A percentile compares a stretch with the other conserved stretches of the same genome.
Conservation (phyloP, 2,113 vertebrate genomes). For the Cephalophus harveyi region DNA sequence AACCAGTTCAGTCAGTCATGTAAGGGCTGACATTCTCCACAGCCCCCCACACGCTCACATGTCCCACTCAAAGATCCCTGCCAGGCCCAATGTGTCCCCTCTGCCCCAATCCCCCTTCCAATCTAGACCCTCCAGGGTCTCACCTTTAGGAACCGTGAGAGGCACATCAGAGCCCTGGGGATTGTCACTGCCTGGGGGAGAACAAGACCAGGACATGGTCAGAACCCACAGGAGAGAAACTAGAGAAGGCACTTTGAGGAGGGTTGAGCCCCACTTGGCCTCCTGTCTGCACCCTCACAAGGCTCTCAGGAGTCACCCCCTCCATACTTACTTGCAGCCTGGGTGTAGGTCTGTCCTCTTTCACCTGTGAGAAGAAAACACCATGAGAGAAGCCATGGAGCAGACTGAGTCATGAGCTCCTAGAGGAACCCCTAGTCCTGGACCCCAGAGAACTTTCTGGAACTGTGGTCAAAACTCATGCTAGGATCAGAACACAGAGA, state of each 20-base stretch:
- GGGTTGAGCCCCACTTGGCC: rapidly evolving
- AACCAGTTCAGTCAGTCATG: neutral
- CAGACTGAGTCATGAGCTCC: rapidly evolving
- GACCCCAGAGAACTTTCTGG: neutral
- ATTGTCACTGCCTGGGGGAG: too few species aligned
- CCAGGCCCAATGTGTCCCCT: neutral
- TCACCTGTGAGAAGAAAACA: neutral
- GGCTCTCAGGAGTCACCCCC: neutral
- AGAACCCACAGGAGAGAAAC: too few species aligned
- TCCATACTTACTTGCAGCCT: neutral
- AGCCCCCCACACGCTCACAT: neutral
- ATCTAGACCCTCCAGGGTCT: rapidly evolving
- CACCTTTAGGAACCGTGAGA: too few species aligned
- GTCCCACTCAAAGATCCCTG: rapidly evolving
- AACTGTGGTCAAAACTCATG: neutral
- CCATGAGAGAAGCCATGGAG: neutral
- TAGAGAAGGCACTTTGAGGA: too few species aligned
- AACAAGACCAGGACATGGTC: too few species aligned
- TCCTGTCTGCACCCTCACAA: neutral
- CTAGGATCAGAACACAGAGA: neutral
- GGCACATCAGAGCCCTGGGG: too few species aligned
- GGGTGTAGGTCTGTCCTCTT: rapidly evolving
- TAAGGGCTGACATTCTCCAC: rapidly evolving
- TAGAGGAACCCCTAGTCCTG: rapidly evolving
- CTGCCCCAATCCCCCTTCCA: rapidly evolving